Evolutionary conservation across 2,797 vertebrate genomes (phyloP).

Genomic region (Carcharodon carcharias): DNA sequence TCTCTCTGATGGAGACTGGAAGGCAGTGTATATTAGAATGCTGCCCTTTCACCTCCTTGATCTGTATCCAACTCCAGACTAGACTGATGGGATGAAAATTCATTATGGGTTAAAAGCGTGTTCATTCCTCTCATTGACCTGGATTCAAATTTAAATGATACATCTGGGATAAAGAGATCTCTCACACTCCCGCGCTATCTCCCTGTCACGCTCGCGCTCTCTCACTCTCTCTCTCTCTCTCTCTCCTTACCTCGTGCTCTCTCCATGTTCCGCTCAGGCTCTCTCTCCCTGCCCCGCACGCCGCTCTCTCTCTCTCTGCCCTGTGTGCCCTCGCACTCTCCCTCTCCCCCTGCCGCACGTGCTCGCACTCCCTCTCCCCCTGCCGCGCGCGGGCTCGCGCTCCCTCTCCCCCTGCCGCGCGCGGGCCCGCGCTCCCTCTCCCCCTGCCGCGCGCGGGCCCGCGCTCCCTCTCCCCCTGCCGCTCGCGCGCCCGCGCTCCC

Average conservation of each 20-base stretch:
- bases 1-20: background rate
- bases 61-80: background rate
- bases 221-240: background rate
- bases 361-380: too few relatives aligned
- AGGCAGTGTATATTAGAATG: background rate
- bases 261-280: too few relatives aligned
- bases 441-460: too few relatives aligned
- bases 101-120: background rate
- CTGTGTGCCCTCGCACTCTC: too few relatives aligned
- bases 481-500: too few relatives aligned
- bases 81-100: conserved; percentile 2
- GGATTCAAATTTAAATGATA: conserved; percentile 4
- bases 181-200: background rate
- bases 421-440: too few relatives aligned
- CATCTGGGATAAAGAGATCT: background rate
- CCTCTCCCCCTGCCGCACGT: too few relatives aligned
- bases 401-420: too few relatives aligned
- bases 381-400: too few relatives aligned
- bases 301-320: too few relatives aligned
- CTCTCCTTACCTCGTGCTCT: background rate
- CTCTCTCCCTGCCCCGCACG: too few relatives aligned
- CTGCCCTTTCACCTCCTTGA: conserved; percentile 21
- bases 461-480: too few relatives aligned
- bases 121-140: background rate
- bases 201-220: background rate